Percentiles rank a stretch among this genome's conserved stretches.
These are phyloP conservation scores for Diploscapter pachys DNA, from an alignment of 1,140 invertebrate genomes.

Conservation along the genomic window DNA sequence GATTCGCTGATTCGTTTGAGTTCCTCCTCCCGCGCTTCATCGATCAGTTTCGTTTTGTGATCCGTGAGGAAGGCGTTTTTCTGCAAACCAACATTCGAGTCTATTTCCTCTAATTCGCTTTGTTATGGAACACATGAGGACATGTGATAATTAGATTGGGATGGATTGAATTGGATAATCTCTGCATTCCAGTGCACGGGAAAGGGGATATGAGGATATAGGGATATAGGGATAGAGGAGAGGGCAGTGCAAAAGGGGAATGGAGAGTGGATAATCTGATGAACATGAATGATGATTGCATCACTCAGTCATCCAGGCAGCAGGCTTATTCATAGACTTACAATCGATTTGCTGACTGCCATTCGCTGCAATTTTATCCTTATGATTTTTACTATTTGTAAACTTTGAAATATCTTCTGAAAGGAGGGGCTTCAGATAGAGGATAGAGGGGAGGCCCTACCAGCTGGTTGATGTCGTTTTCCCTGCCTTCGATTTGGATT, in stretches of 20 bases:
- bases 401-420: neutral
- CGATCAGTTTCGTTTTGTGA: constrained; percentile 41
- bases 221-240: too few species aligned
- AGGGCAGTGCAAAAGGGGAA: too few species aligned
- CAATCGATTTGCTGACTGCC: too few species aligned
- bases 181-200: neutral
- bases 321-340: too few species aligned
- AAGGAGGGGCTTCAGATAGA: neutral
- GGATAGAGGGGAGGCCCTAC: constrained; percentile 33
- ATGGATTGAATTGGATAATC: too few species aligned
- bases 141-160: too few species aligned
- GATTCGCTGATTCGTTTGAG: constrained; percentile 28
- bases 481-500: constrained; percentile 53
- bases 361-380: too few species aligned
- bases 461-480: constrained; percentile 49
- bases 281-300: too few species aligned
- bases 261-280: too few species aligned
- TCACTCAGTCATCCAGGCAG: too few species aligned
- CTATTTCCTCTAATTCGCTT: too few species aligned
- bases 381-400: neutral
- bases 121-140: too few species aligned
- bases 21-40: constrained; percentile 51
- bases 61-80: constrained; percentile 42
- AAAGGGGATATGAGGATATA: neutral
- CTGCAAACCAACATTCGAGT: constrained; percentile 35